Evolutionary conservation across 2,888 invertebrate genomes (phyloP).

Genomic region (Euproctis similis): DNA sequence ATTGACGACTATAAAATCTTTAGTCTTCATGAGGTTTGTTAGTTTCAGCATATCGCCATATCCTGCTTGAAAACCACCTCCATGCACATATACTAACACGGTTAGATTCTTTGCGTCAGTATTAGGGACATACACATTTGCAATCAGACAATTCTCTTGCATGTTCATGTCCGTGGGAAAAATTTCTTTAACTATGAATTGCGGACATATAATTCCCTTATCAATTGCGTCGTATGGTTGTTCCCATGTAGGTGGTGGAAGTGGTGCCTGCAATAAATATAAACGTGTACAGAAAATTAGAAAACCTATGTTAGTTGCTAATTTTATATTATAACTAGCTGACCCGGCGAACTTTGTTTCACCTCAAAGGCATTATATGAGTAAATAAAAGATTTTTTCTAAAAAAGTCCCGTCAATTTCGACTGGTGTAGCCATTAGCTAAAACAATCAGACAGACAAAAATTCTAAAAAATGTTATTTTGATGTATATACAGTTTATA

Average conservation of each 20-base stretch:
- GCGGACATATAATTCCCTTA: constrained; percentile 3
- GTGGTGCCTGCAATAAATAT: constrained; percentile 1
- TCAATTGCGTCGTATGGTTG: constrained; percentile 1
- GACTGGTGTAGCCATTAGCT: no score
- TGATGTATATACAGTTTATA: no score
- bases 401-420: no score
- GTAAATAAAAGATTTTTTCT: no score
- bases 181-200: not conserved
- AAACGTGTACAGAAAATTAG: no score
- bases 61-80: constrained; percentile 2
- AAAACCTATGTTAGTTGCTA: no score
- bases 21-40: constrained; percentile 1
- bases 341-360: no score
- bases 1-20: constrained; percentile 1
- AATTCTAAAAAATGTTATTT: no score
- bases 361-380: no score
- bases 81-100: constrained; percentile 3
- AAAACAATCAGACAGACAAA: no score
- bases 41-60: not conserved
- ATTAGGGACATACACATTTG: constrained; percentile 3
- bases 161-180: not conserved
- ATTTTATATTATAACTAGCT: no score
- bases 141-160: constrained; percentile 4
- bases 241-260: constrained; percentile 3
- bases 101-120: constrained; percentile 1